Conservation (phyloP, 2,113 vertebrate species). For the Delphinus delphis region DNA sequence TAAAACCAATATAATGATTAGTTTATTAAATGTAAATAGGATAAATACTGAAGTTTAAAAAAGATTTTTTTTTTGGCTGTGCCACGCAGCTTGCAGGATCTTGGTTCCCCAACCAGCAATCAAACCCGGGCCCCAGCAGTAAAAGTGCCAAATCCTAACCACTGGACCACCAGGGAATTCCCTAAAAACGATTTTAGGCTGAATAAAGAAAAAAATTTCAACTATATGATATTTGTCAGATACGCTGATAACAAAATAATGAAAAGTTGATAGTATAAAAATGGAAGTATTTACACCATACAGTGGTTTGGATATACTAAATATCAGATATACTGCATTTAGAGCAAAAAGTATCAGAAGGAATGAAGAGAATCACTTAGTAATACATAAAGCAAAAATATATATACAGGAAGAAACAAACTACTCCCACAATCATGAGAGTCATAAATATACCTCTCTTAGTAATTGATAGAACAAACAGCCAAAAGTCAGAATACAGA, state of each 20-base stretch:
- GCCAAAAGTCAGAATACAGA: slow-evolving; percentile 7
- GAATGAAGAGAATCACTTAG: not conserved
- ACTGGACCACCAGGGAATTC: not conserved
- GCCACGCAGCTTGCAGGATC: not conserved
- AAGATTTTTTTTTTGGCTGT: not conserved
- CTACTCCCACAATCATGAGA: not conserved
- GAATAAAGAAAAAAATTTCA: slow-evolving; percentile 16
- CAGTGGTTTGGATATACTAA: not conserved
- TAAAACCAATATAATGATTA: not conserved
- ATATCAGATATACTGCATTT: not conserved
- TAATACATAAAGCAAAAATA: not conserved
- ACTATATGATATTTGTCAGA: not conserved
- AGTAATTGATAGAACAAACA: not conserved
- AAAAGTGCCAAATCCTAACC: not conserved
- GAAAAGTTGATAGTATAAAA: not conserved
- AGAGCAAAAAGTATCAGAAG: not conserved
- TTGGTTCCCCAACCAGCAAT: not conserved
- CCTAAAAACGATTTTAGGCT: not conserved
- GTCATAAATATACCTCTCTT: not conserved
- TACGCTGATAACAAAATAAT: not conserved
- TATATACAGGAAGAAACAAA: slow-evolving; percentile 11
- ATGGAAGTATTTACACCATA: not conserved
- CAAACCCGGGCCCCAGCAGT: not conserved
- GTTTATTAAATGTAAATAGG: not conserved
- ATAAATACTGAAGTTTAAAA: not conserved